Evolutionary conservation across 2,797 vertebrate species (phyloP).

Genomic region (Alauda arvensis): DNA sequence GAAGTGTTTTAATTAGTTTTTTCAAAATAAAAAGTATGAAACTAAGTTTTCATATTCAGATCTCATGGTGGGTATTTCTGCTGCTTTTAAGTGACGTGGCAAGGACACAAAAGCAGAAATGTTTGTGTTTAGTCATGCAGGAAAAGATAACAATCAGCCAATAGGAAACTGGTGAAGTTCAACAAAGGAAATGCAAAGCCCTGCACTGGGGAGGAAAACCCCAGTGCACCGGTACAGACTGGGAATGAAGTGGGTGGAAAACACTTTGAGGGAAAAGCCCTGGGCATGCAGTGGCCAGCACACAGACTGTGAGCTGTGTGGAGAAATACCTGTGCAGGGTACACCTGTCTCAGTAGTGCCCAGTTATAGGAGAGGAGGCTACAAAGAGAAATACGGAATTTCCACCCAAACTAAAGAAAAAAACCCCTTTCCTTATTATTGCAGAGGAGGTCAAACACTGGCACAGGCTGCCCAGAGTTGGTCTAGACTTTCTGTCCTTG

Average conservation of each 20-base stretch:
- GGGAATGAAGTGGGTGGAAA: accelerated
- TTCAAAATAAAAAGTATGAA: not conserved
- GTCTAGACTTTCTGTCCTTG: not conserved
- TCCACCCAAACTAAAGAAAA: not conserved
- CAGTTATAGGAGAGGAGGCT: not conserved
- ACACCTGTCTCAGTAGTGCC: not conserved
- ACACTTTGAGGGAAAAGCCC: not conserved
- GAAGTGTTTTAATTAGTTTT: not conserved
- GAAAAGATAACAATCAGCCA: not conserved
- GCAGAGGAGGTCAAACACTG: not conserved
- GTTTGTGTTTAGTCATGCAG: not conserved
- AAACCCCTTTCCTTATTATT: not conserved
- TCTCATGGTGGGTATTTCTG: not conserved
- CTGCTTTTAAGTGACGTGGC: not conserved
- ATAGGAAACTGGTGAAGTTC: not conserved
- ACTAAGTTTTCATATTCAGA: not conserved
- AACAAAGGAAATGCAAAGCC: not conserved
- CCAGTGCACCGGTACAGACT: not conserved
- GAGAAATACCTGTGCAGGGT: not conserved
- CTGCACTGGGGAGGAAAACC: not conserved
- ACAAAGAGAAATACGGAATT: not conserved
- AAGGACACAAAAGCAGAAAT: not conserved
- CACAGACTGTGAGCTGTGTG: not conserved
- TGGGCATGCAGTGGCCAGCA: not conserved
- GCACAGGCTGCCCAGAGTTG: not conserved